Conservation (phyloP, 30 jellyfish, hydroid and myxozoan genomes). For the Rhopilema esculentum region DNA sequence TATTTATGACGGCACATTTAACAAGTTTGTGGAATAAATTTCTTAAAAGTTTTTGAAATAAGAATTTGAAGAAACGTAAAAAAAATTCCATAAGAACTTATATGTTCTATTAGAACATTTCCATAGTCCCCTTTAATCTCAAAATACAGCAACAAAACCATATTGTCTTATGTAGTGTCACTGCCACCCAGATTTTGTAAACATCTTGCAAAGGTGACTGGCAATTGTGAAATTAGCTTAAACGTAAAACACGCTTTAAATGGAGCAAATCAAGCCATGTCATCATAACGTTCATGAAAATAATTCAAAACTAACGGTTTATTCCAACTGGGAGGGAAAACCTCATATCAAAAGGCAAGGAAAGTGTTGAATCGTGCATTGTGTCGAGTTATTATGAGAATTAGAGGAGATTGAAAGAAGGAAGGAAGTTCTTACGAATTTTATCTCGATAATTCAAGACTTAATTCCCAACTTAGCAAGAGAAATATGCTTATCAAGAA, state of each 20-base stretch:
- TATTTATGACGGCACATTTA: too few species aligned
- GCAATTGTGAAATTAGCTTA: background rate
- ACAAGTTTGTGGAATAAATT: too few species aligned
- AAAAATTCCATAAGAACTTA: too few species aligned
- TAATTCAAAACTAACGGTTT: background rate
- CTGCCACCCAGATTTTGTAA: too few species aligned
- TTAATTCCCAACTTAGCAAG: conserved; percentile 5
- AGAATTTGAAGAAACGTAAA: too few species aligned
- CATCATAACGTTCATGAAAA: background rate
- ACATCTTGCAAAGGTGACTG: too few species aligned
- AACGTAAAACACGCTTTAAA: background rate
- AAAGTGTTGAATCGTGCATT: background rate
- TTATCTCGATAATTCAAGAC: conserved; percentile 3
- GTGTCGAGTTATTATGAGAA: background rate
- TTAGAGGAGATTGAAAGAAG: background rate
- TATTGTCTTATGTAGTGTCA: too few species aligned
- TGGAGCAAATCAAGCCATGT: background rate
- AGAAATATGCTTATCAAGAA: background rate
- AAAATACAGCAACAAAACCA: too few species aligned
- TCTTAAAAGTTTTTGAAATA: too few species aligned
- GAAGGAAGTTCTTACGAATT: conserved; percentile 13
- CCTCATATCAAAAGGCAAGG: background rate
- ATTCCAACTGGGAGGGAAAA: background rate
- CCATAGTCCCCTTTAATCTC: too few species aligned
- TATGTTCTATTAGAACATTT: too few species aligned